Conservation (phyloP, 2,113 vertebrate species). For the Pandion haliaetus region DNA sequence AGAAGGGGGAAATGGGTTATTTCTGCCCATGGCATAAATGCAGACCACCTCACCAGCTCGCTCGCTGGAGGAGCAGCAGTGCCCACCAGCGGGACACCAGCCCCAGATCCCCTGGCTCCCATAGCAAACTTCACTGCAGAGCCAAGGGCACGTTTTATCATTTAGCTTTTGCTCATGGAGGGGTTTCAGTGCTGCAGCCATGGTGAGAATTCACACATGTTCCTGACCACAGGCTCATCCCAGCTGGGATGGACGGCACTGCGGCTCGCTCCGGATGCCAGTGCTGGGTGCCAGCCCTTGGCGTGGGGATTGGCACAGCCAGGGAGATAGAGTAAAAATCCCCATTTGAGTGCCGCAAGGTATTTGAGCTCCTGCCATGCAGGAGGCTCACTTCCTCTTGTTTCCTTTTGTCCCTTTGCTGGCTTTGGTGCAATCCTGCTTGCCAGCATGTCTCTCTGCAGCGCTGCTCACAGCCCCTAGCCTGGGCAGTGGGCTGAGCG, state of each 20-base stretch:
- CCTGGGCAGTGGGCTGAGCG: accelerated
- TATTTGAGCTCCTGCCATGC: neutral
- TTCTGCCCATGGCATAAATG: neutral
- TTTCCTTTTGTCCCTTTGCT: neutral
- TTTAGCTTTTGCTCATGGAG: neutral
- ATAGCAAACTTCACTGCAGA: neutral
- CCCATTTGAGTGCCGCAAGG: neutral
- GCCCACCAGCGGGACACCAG: accelerated
- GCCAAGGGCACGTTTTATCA: neutral
- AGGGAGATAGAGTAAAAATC: neutral
- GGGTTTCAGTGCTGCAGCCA: accelerated
- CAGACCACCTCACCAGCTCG: neutral
- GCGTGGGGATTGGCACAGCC: neutral
- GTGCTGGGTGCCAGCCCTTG: neutral
- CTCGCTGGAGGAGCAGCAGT: neutral
- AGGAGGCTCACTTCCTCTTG: neutral
- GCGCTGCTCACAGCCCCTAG: neutral
- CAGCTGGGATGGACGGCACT: accelerated
- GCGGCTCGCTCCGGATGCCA: accelerated
- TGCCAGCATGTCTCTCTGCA: accelerated
- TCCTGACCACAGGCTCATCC: neutral
- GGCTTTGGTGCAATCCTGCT: neutral
- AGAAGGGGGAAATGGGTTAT: neutral
- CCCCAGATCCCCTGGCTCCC: accelerated
- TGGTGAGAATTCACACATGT: accelerated